Conservation (phyloP, 2,113 vertebrate genomes). For the Caranx ignobilis region DNA sequence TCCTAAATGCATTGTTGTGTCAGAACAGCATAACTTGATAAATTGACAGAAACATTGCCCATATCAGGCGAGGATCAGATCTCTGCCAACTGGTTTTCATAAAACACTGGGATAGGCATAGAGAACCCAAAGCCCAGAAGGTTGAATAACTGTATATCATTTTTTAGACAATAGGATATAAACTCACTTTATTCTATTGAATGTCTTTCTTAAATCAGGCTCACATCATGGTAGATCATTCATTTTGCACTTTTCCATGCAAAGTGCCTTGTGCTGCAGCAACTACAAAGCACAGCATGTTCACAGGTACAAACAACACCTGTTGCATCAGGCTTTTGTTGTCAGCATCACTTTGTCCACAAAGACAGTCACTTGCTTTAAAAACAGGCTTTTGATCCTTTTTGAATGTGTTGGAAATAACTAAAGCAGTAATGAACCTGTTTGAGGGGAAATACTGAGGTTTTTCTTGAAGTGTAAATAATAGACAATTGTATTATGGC, state of each 20-base stretch:
- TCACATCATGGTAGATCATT: background rate
- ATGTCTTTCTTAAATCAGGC: background rate
- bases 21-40: background rate
- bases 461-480: background rate
- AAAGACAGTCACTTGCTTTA: constrained; percentile 21
- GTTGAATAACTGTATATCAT: background rate
- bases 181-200: background rate
- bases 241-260: background rate
- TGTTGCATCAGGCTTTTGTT: constrained; percentile 45
- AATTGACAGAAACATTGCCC: background rate
- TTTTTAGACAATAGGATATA: background rate
- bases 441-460: background rate
- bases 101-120: background rate
- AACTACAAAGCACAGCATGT: constrained; percentile 17
- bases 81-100: constrained; percentile 7
- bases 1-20: background rate
- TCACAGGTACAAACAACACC: background rate
- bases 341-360: constrained; percentile 45
- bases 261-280: too few species aligned
- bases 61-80: background rate
- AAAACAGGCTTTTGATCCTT: background rate
- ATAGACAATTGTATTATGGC: background rate
- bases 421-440: background rate
- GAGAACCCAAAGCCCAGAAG: background rate
- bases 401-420: background rate